These are phyloP conservation scores for Canis aureus DNA, from an alignment of 2,113 vertebrate genomes.

Conservation along the genomic window DNA sequence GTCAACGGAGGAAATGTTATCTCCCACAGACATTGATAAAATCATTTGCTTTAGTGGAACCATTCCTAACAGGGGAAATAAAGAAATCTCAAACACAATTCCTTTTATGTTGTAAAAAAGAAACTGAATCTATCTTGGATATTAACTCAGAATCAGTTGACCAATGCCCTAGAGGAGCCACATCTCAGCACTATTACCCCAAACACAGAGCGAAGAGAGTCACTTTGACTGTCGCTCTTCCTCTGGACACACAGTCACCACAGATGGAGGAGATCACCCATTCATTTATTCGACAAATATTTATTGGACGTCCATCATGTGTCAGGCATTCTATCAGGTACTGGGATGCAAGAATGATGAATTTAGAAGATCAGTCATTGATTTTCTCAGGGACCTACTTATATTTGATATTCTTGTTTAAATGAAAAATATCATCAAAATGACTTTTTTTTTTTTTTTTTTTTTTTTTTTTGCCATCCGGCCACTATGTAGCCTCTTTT, in stretches of 20 bases:
- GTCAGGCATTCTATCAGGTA: background rate
- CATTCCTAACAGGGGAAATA: background rate
- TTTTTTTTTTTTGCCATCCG: background rate
- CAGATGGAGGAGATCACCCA: background rate
- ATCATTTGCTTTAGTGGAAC: background rate
- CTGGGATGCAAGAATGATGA: background rate
- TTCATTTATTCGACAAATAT: background rate
- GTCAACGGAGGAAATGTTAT: background rate
- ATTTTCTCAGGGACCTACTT: background rate
- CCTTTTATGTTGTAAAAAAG: background rate
- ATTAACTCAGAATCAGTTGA: conserved; percentile 10
- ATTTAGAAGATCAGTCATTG: background rate
- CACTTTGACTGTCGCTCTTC: background rate
- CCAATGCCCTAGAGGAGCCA: background rate
- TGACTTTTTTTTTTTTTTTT: background rate
- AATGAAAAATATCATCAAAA: background rate
- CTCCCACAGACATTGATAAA: background rate
- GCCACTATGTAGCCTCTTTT: background rate
- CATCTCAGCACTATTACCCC: background rate
- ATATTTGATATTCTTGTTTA: background rate
- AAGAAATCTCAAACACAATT: background rate
- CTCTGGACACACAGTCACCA: background rate
- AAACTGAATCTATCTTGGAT: background rate
- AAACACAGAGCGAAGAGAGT: background rate
- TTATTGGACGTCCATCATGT: background rate